Percentiles rank a stretch among this genome's conserved stretches.
These are phyloP conservation scores for Drosophila bunnanda DNA, from an alignment of 2,888 invertebrate species.

Conservation along the genomic window DNA sequence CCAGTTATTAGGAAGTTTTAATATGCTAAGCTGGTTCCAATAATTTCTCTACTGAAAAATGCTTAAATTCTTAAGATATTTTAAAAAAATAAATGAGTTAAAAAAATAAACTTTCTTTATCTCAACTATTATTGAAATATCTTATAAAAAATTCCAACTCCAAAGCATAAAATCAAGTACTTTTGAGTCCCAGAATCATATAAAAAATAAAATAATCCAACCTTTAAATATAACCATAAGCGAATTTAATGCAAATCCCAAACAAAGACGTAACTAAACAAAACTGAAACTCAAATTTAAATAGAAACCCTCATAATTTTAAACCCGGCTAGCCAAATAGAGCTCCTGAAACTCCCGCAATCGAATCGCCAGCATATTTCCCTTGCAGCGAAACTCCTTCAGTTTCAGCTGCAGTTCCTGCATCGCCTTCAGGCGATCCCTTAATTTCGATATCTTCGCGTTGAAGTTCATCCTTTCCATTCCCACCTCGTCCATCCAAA, in stretches of 20 bases:
- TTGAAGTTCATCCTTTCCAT: conserved; percentile 10
- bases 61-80: neutral
- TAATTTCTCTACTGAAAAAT: neutral
- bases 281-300: conserved; percentile 1
- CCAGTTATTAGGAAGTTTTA: neutral
- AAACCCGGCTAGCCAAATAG: conserved; percentile 27
- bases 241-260: conserved; percentile 16
- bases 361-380: conserved; percentile 26
- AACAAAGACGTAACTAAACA: neutral
- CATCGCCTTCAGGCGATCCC: conserved; percentile 14
- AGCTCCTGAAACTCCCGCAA: conserved; percentile 47
- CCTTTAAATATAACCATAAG: neutral
- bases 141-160: neutral
- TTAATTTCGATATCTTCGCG: conserved; percentile 1
- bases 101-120: neutral
- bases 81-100: no score
- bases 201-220: neutral
- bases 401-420: conserved; percentile 31
- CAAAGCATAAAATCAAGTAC: neutral
- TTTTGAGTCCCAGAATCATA: neutral
- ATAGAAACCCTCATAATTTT: neutral
- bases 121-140: no score
- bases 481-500: conserved; percentile 10
- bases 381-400: conserved; percentile 18
- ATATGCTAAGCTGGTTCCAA: neutral